Evolutionary conservation across 2,888 invertebrate species (phyloP).

Genomic region (Metalampra italica): DNA sequence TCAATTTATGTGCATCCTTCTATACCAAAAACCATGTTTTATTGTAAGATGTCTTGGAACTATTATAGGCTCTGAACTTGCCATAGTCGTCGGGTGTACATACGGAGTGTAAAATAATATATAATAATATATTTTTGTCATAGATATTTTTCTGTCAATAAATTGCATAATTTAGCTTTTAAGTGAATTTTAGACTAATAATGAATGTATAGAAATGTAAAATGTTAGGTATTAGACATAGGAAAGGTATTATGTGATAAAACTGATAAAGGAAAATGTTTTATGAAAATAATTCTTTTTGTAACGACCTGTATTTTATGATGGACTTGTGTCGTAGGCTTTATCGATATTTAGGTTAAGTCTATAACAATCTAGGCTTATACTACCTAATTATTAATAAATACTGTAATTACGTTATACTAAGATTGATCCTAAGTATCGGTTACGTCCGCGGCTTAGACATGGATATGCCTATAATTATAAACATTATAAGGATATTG

Average conservation of each 20-base stretch:
- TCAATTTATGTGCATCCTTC: constrained; percentile 58
- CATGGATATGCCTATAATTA: constrained; percentile 8
- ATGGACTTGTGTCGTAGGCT: constrained; percentile 23
- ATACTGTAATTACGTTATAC: too few species aligned
- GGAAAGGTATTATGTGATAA: constrained; percentile 61
- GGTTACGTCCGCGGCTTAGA: not conserved
- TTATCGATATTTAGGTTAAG: not conserved
- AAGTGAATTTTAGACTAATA: constrained; percentile 28
- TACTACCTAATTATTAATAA: not conserved
- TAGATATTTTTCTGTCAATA: constrained; percentile 60
- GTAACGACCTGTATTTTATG: constrained; percentile 44
- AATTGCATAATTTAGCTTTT: constrained; percentile 67
- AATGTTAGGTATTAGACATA: constrained; percentile 35
- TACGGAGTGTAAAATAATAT: constrained; percentile 14
- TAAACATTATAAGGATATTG: constrained; percentile 23
- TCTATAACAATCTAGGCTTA: not conserved
- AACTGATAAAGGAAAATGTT: constrained; percentile 28
- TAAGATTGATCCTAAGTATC: not conserved
- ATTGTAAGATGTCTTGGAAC: constrained; percentile 24
- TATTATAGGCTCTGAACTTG: constrained; percentile 48
- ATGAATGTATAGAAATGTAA: constrained; percentile 34
- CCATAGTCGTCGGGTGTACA: constrained; percentile 43
- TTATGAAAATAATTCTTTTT: constrained; percentile 48
- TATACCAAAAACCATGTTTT: constrained; percentile 39
- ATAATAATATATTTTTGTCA: constrained; percentile 56